Evolutionary conservation across 1,140 invertebrate genomes (phyloP).

Genomic region (Drosophila murphyi): DNA sequence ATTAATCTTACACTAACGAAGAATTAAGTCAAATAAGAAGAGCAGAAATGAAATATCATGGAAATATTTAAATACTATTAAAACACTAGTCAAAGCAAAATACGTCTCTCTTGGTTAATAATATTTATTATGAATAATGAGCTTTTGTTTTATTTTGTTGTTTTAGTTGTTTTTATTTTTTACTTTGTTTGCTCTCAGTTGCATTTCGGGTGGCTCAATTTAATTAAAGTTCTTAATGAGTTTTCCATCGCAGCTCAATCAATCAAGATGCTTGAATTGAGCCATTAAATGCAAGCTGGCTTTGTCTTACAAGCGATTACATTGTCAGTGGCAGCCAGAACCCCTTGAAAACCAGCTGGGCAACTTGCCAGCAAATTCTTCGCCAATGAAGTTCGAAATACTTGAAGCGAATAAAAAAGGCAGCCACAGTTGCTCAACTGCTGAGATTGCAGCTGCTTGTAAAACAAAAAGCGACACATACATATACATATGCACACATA

Average conservation of each 20-base stretch:
- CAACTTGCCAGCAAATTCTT: constrained; percentile 52
- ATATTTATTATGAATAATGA: constrained; percentile 72
- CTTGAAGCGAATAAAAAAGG: constrained; percentile 43
- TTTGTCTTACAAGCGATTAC: constrained; percentile 64
- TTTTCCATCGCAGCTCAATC: constrained; percentile 71
- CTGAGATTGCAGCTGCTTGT: constrained; percentile 49
- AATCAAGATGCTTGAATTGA: constrained; percentile 64
- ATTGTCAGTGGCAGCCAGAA: constrained; percentile 36
- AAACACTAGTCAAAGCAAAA: constrained; percentile 6
- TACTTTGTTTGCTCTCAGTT: constrained; percentile 5
- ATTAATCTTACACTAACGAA: too few species aligned
- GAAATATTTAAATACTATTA: too few species aligned
- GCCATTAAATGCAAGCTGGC: constrained; percentile 49
- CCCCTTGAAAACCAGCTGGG: constrained; percentile 25
- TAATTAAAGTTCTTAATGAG: constrained; percentile 82
- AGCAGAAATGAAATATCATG: too few species aligned
- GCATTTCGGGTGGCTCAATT: constrained; percentile 50
- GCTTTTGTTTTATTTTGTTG: constrained; percentile 20
- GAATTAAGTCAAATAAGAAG: too few species aligned
- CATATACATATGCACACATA: constrained; percentile 23
- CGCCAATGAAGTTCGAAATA: constrained; percentile 55
- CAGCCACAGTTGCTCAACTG: constrained; percentile 40
- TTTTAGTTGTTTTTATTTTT: constrained; percentile 12
- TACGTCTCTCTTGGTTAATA: constrained; percentile 36
- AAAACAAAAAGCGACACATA: constrained; percentile 36